Evolutionary conservation across 2,888 invertebrate genomes (phyloP).

Genomic region (Idaea dimidiata): DNA sequence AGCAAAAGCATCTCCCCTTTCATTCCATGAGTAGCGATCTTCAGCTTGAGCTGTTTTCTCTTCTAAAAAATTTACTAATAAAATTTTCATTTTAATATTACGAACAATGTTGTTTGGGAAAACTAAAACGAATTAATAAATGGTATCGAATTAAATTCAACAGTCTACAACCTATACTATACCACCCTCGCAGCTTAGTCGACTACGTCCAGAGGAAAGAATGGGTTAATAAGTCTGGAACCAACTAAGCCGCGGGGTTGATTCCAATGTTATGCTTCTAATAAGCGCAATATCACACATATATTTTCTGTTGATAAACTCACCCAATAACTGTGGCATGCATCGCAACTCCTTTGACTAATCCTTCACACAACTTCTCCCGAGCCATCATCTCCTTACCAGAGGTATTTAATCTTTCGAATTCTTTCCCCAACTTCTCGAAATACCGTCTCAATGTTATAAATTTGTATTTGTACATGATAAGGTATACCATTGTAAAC

Average conservation of each 20-base stretch:
- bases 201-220: no score
- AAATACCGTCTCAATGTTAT: constrained; percentile 64
- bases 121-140: no score
- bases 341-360: constrained; percentile 64
- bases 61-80: no score
- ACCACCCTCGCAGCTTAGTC: no score
- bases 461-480: constrained; percentile 68
- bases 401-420: constrained; percentile 37
- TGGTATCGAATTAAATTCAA: no score
- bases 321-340: constrained; percentile 62
- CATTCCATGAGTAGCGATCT: no score
- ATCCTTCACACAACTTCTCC: constrained; percentile 45
- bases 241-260: not conserved
- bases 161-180: no score
- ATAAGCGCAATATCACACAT: constrained; percentile 1
- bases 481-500: constrained; percentile 56
- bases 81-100: no score
- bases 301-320: constrained; percentile 19
- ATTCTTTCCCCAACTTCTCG: constrained; percentile 48
- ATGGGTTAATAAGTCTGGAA: no score
- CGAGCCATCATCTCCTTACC: constrained; percentile 41
- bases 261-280: not conserved
- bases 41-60: no score
- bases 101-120: no score
- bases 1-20: no score